phyloP scores from a whole-genome alignment of 2,113 vertebrate species.

The Ochotona curzoniae region DNA sequence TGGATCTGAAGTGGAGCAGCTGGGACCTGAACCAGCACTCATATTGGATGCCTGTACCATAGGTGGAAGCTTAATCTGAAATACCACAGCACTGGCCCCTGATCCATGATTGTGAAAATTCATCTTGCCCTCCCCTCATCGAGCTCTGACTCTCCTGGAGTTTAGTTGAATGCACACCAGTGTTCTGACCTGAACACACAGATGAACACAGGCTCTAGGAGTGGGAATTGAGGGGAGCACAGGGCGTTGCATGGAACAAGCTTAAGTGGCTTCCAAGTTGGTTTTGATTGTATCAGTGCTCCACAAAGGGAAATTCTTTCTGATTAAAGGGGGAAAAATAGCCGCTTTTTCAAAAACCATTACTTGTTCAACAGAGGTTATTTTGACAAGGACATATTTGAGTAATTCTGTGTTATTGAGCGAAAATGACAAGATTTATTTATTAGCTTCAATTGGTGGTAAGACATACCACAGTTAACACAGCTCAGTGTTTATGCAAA shows the following conservation, averaged over 20 bases:
- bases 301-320: constrained; percentile 31
- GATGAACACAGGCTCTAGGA: not conserved
- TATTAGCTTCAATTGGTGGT: constrained; percentile 42
- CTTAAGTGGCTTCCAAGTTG: constrained; percentile 11
- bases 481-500: not conserved
- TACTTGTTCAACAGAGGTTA: constrained; percentile 44
- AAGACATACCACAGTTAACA: constrained; percentile 25
- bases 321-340: constrained; percentile 26
- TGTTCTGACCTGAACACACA: not conserved
- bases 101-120: constrained; percentile 40
- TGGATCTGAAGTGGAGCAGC: too few species aligned
- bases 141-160: not conserved
- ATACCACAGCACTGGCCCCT: too few species aligned
- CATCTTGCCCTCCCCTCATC: not conserved
- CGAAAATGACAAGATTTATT: constrained; percentile 70
- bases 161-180: constrained; percentile 32
- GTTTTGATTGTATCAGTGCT: not conserved
- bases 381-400: constrained; percentile 66
- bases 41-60: too few species aligned
- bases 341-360: not conserved
- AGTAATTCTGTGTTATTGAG: constrained; percentile 48
- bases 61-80: too few species aligned
- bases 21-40: too few species aligned
- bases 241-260: not conserved
- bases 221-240: not conserved